phyloP scores from a whole-genome alignment of 1,140 invertebrate genomes.

The Danaus melanippus region DNA sequence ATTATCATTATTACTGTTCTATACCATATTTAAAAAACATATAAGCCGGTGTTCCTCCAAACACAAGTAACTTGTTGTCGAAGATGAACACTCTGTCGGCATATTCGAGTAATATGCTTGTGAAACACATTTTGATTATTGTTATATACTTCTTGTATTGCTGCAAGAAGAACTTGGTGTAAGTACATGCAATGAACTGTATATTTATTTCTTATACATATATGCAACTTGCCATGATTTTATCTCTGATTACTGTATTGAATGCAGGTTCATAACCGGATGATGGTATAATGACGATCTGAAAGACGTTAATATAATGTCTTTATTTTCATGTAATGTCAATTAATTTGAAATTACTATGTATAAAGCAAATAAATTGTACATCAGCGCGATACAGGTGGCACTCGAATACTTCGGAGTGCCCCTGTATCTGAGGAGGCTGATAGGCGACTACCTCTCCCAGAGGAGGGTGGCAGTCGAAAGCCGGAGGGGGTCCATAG shows the following conservation, averaged over 20 bases:
- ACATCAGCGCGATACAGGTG: too few species aligned
- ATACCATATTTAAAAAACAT: slow-evolving; percentile 61
- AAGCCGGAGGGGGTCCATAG: too few species aligned
- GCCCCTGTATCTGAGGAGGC: too few species aligned
- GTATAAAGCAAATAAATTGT: slow-evolving; percentile 1
- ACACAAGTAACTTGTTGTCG: slow-evolving; percentile 39
- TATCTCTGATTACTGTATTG: slow-evolving; percentile 41
- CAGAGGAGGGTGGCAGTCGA: too few species aligned
- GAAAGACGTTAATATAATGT: slow-evolving; percentile 10
- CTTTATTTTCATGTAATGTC: neutral
- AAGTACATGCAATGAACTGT: slow-evolving; percentile 1
- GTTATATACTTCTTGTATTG: slow-evolving; percentile 41
- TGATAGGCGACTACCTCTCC: too few species aligned
- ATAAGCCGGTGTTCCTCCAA: slow-evolving; percentile 57
- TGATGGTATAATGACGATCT: slow-evolving; percentile 43
- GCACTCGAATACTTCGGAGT: too few species aligned
- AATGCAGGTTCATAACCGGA: slow-evolving; percentile 26
- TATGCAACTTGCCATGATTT: slow-evolving; percentile 45
- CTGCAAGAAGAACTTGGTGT: slow-evolving; percentile 28
- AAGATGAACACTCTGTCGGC: slow-evolving; percentile 52
- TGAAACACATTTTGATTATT: slow-evolving; percentile 34
- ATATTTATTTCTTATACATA: neutral
- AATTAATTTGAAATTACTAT: neutral
- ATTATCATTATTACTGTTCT: neutral
- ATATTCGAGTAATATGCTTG: slow-evolving; percentile 37